phyloP scores from a whole-genome alignment of 2,797 vertebrate genomes.

The Neomorphus geoffroyi region DNA sequence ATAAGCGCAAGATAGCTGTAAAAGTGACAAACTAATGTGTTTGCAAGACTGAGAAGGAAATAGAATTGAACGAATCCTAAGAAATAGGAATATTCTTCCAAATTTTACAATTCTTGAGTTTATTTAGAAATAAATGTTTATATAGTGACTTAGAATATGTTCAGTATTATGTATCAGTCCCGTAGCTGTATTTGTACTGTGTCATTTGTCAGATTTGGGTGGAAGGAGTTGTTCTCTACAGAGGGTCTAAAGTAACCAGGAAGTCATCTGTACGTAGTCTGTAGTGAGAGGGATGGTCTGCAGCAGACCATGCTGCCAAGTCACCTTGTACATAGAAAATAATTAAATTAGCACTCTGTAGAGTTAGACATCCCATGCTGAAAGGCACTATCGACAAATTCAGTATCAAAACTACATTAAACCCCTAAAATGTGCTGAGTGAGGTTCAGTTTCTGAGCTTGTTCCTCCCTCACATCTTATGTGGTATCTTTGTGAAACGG shows the following conservation, averaged over 20 bases:
- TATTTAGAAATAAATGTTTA: background rate
- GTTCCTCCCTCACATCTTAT: conserved; percentile 8
- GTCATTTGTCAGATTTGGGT: background rate
- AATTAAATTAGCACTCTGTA: background rate
- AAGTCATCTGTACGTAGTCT: background rate
- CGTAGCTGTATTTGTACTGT: background rate
- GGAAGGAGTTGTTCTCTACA: background rate
- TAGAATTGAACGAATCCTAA: background rate
- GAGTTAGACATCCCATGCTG: background rate
- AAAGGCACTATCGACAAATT: background rate
- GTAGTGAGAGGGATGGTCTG: background rate
- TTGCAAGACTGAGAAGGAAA: background rate
- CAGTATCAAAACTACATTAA: background rate
- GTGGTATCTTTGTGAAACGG: background rate
- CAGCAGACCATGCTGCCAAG: background rate
- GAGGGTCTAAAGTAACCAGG: background rate
- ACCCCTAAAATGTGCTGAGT: background rate
- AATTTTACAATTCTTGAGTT: background rate
- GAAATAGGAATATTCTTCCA: background rate
- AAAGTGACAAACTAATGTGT: background rate
- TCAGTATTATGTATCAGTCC: background rate
- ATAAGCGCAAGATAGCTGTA: conserved; percentile 11
- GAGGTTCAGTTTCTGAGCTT: background rate
- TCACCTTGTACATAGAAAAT: background rate
- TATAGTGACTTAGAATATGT: background rate